These are phyloP conservation scores for Todiramphus saurophagus DNA, from an alignment of 2,113 vertebrate species.

Conservation along the genomic window DNA sequence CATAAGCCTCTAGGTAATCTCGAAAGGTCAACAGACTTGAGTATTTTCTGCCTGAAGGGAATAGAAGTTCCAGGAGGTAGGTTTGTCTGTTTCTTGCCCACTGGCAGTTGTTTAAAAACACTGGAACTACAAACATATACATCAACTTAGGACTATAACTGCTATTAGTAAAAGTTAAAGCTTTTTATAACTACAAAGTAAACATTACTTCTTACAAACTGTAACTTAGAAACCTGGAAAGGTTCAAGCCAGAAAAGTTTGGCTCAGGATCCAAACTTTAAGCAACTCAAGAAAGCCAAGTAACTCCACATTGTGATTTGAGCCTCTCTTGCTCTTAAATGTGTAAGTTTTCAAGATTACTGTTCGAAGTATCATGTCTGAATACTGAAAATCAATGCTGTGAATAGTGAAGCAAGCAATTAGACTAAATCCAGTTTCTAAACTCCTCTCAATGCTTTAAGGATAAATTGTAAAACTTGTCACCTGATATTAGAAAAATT, in stretches of 20 bases:
- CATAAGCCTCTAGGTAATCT: not conserved
- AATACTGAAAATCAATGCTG: not conserved
- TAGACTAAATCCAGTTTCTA: not conserved
- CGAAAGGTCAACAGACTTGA: conserved; percentile 20
- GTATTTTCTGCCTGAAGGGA: not conserved
- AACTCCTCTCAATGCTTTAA: not conserved
- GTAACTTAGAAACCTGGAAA: not conserved
- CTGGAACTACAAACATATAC: not conserved
- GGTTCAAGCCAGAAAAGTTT: not conserved
- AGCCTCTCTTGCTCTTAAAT: not conserved
- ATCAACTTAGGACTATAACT: not conserved
- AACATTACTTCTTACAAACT: not conserved
- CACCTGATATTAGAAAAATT: not conserved
- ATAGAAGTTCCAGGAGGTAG: not conserved
- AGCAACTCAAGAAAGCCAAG: not conserved
- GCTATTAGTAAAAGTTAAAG: not conserved
- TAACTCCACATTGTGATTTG: not conserved
- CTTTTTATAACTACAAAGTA: not conserved
- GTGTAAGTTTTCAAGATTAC: not conserved
- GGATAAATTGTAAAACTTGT: not conserved
- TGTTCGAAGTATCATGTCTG: not conserved
- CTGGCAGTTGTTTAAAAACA: not conserved
- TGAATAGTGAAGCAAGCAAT: not conserved
- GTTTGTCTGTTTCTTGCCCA: not conserved
- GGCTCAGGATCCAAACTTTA: not conserved